These are phyloP conservation scores for Sebastes hopkinsi DNA, from an alignment of 2,797 vertebrate genomes.

Conservation along the genomic window DNA sequence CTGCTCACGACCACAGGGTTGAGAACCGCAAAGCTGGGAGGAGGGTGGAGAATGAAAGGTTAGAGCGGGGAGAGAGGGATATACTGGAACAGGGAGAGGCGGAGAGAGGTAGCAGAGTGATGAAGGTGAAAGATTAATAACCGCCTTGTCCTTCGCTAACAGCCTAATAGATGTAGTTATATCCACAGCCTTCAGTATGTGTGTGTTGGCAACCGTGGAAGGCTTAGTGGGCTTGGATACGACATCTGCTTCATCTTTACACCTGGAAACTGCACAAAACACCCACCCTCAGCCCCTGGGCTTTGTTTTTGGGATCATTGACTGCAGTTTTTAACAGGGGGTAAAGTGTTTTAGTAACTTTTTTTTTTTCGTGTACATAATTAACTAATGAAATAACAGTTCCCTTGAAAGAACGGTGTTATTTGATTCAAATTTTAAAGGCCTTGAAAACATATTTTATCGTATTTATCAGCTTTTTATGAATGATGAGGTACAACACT, in stretches of 20 bases:
- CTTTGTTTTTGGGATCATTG: neutral
- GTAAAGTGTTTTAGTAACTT: neutral
- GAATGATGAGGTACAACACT: neutral
- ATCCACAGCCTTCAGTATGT: neutral
- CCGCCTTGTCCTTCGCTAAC: constrained; percentile 6
- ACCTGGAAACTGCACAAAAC: neutral
- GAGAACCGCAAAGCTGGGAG: constrained; percentile 14
- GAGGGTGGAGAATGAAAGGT: constrained; percentile 31
- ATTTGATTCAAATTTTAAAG: neutral
- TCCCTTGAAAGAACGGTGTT: neutral
- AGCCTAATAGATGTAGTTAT: constrained; percentile 5
- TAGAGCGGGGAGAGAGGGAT: neutral
- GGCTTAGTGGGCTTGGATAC: neutral
- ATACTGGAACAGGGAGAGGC: neutral
- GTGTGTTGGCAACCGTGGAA: constrained; percentile 1
- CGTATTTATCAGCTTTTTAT: neutral
- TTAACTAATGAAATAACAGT: neutral
- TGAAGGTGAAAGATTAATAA: constrained; percentile 61
- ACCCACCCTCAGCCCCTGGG: neutral
- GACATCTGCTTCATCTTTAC: constrained; percentile 1
- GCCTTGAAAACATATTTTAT: neutral
- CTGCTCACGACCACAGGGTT: constrained; percentile 36
- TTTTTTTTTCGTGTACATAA: neutral
- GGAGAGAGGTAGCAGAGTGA: constrained; percentile 6
- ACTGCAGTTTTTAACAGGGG: neutral